These are phyloP conservation scores for Hycleus phaleratus DNA, from an alignment of 1,140 invertebrate species.

Conservation along the genomic window DNA sequence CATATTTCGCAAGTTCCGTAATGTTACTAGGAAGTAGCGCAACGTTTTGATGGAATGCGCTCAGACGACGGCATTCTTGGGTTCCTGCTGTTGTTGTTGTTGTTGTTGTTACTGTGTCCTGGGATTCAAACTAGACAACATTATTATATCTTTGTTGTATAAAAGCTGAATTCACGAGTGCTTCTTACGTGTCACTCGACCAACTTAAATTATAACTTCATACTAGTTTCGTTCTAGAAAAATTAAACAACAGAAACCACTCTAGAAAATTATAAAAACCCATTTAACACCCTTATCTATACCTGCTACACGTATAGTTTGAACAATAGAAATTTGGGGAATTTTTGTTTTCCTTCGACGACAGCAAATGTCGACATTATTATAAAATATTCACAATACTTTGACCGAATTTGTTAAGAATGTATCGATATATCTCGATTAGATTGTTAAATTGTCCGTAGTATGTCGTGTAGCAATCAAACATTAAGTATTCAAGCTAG, in stretches of 20 bases:
- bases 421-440: slow-evolving; percentile 27
- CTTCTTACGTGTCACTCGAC: slow-evolving; percentile 10
- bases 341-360: neutral
- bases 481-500: slow-evolving; percentile 34
- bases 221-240: neutral
- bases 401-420: slow-evolving; percentile 6
- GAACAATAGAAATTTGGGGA: neutral
- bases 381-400: slow-evolving; percentile 8
- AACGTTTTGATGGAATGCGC: slow-evolving; percentile 27
- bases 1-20: slow-evolving; percentile 28
- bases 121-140: slow-evolving; percentile 27
- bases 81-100: slow-evolving; percentile 18
- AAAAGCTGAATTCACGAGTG: slow-evolving; percentile 4
- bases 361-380: neutral
- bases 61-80: slow-evolving; percentile 24
- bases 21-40: slow-evolving; percentile 24
- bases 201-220: neutral
- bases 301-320: neutral
- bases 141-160: slow-evolving; percentile 21
- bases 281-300: too few species aligned
- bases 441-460: slow-evolving; percentile 31
- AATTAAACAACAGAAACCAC: slow-evolving; percentile 5
- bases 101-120: slow-evolving; percentile 16
- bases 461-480: slow-evolving; percentile 34
- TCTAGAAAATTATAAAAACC: neutral